phyloP scores from a whole-genome alignment of 2,797 vertebrate species.

The Apodemus agrarius region DNA sequence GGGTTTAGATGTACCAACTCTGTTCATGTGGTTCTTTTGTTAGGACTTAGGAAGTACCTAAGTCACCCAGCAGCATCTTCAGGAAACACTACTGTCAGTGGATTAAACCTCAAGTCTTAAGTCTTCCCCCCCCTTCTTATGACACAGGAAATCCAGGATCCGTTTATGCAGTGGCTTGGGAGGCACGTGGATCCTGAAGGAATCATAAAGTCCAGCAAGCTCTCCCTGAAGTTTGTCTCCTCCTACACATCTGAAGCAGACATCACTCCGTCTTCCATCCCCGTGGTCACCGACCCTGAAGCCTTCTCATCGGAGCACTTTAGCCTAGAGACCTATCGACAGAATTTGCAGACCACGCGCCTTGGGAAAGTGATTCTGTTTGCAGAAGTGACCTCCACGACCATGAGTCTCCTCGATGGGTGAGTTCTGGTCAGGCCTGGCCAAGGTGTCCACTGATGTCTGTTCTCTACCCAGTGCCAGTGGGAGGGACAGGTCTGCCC shows the following conservation, averaged over 20 bases:
- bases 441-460: not conserved
- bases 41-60: not conserved
- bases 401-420: conserved; percentile 96
- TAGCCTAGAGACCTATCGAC: conserved; percentile 88
- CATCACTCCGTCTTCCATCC: conserved; percentile 83
- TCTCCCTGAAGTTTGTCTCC: conserved; percentile 87
- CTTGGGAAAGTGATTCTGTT: conserved; percentile 93
- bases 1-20: not conserved
- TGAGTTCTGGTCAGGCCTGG: conserved; percentile 82
- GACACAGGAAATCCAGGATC: conserved; percentile 81
- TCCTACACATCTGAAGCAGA: conserved; percentile 70
- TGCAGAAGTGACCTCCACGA: conserved; percentile 91
- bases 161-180: conserved; percentile 89
- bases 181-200: conserved; percentile 84
- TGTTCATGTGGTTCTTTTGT: not conserved
- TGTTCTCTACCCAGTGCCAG: not conserved
- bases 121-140: not conserved
- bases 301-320: conserved; percentile 89
- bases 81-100: not conserved
- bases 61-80: not conserved
- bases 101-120: not conserved
- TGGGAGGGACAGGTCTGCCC: not conserved
- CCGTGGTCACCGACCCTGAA: conserved; percentile 87
- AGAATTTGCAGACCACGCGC: conserved; percentile 89
- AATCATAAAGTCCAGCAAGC: conserved; percentile 85